phyloP scores from a whole-genome alignment of 2,113 vertebrate genomes.

The Poeciliopsis occidentalis region DNA sequence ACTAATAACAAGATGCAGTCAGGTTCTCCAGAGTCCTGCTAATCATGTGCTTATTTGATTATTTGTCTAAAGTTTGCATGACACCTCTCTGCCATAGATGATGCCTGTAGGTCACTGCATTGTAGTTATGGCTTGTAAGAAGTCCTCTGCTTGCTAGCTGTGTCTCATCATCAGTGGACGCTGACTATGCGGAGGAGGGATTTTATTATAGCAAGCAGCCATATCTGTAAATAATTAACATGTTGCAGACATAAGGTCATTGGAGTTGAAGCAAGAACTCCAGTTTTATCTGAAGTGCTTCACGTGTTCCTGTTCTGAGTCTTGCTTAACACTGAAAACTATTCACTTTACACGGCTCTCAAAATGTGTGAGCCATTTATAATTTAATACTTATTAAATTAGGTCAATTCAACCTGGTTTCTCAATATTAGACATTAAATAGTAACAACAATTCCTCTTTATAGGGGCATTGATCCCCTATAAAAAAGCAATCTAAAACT shows the following conservation, averaged over 20 bases:
- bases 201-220: conserved; percentile 7
- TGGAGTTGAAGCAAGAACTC: conserved; percentile 25
- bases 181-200: background rate
- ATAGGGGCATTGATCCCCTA: no score
- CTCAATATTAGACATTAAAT: background rate
- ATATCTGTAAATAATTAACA: conserved; percentile 46
- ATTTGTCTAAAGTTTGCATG: no score
- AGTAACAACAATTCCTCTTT: no score
- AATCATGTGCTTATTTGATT: no score
- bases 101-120: background rate
- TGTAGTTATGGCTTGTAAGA: conserved; percentile 1
- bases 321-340: no score
- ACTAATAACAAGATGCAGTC: no score
- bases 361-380: background rate
- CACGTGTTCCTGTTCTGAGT: background rate
- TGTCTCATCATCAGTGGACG: conserved; percentile 5
- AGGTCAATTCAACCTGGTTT: background rate
- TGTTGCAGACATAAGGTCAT: conserved; percentile 33
- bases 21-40: no score
- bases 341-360: no score
- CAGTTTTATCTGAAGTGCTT: conserved; percentile 10
- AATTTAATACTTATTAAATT: background rate
- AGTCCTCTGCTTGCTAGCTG: conserved; percentile 9
- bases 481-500: no score
- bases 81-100: background rate